These are phyloP conservation scores for Osmerus eperlanus DNA, from an alignment of 2,113 vertebrate genomes.

Conservation along the genomic window DNA sequence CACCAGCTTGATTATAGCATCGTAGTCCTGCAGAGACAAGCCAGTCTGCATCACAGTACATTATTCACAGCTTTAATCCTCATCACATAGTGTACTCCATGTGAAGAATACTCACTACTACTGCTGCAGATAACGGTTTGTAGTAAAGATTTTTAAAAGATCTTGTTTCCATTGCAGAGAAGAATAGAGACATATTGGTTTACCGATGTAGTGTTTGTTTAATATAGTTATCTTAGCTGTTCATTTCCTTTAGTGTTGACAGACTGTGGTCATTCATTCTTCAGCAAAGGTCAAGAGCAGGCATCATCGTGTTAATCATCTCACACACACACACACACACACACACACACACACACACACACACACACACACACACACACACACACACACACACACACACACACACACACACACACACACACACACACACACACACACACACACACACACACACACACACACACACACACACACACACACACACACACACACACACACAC, in stretches of 20 bases:
- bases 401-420: too few species aligned
- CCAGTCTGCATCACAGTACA: conserved; percentile 28
- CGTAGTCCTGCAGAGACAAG: conserved; percentile 74
- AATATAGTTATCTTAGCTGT: background rate
- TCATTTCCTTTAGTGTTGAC: background rate
- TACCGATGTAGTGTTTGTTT: background rate
- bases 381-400: too few species aligned
- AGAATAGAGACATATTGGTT: background rate
- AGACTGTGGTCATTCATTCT: background rate
- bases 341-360: background rate
- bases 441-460: too few species aligned
- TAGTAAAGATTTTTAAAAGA: background rate
- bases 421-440: too few species aligned
- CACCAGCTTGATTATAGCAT: conserved; percentile 83
- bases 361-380: too few species aligned
- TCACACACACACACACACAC: background rate
- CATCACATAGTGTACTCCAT: too few species aligned
- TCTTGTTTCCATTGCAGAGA: background rate
- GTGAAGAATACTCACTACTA: too few species aligned
- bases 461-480: too few species aligned
- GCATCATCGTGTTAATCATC: background rate
- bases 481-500: too few species aligned
- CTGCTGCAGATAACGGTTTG: too few species aligned
- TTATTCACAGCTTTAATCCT: conserved; percentile 14
- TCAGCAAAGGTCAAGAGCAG: background rate